Evolutionary conservation across 2,888 invertebrate genomes (phyloP), one percentile per base, ranked within the genome.

Genomic region (Archips crataeganus): DNA sequence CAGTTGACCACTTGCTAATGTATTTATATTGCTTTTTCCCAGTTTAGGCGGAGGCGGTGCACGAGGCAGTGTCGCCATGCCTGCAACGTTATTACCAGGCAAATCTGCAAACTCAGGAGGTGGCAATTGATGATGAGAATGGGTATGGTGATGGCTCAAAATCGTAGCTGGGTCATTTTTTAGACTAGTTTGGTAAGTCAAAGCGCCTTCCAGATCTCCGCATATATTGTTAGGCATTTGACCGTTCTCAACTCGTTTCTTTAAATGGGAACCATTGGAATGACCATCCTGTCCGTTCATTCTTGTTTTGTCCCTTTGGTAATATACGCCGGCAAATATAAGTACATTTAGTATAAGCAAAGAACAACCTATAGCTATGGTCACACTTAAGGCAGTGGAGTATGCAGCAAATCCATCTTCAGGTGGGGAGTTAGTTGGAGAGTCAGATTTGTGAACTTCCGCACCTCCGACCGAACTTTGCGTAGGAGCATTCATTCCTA

Each of bases 281-380:
- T 94, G 95, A 34, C 92, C 93, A 9, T 94, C 95, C 81, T 95
- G 95, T 11, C 95, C 95, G 76, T 96, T 94, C 94, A 97, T 96
- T 78, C 97, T 95, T 76, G 97, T 97, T 88, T 98, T 98, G 85
- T 98, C 98, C 70, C 98, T 95, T 85, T 99, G 98, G 86, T 99
- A 99, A 88, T 98, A 99, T 0, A 99, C 98, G 3, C 98, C 98
- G 70, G 98, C 98, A 86, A 99, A 99, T 84, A 99, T 98, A 42
- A 99, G 94, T 62, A 99, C 98, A 87, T 99, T 99, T 3, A 99
- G 94, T 82, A 99, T 98, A 34, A 99, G 95, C 75, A 99, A 92
- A 4, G 98, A 98, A 85, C 98, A 98, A 54, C 99, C 99, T 78
- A 99, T 98, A 64, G 98, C 99, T 80, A 99, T 98, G 23, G 98